phyloP scores from a whole-genome alignment of 2,888 invertebrate species.

The Eupithecia tripunctaria region DNA sequence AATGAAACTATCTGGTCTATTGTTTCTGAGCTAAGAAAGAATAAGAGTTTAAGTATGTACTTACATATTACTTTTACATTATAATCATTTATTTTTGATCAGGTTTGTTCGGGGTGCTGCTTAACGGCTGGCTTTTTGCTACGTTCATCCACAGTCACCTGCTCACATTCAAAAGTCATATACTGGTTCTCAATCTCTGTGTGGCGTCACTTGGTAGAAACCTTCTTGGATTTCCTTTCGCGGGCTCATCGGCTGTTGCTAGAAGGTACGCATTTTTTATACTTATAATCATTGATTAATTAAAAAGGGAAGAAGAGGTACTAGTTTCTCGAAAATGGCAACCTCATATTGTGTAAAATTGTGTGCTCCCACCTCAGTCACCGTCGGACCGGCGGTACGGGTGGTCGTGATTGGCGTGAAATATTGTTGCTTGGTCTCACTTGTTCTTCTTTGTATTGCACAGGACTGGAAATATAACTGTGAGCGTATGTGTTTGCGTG shows the following conservation, averaged over 20 bases:
- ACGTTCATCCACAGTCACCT: constrained; percentile 84
- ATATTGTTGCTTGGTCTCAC: too few species aligned
- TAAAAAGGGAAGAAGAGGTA: too few species aligned
- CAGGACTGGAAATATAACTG: too few species aligned
- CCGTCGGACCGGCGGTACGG: too few species aligned
- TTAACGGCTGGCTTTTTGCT: constrained; percentile 83
- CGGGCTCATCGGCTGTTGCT: constrained; percentile 80
- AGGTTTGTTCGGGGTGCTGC: constrained; percentile 83
- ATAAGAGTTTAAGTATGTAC: neutral
- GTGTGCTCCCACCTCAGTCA: too few species aligned
- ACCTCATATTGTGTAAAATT: too few species aligned
- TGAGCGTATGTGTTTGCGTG: too few species aligned
- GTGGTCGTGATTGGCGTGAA: too few species aligned
- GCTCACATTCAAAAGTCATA: constrained; percentile 80
- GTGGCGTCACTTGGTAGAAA: constrained; percentile 81
- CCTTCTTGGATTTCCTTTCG: constrained; percentile 82
- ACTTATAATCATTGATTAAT: neutral
- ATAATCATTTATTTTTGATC: constrained; percentile 47
- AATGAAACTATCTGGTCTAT: neutral
- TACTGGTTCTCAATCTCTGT: constrained; percentile 82
- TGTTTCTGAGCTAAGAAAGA: neutral
- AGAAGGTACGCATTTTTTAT: constrained; percentile 66
- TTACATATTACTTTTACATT: neutral
- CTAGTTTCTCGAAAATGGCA: too few species aligned
- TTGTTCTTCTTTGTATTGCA: too few species aligned